Base-by-base conservation (phyloP, 2,113 vertebrate species). In the Pangasianodon hypophthalmus region DNA sequence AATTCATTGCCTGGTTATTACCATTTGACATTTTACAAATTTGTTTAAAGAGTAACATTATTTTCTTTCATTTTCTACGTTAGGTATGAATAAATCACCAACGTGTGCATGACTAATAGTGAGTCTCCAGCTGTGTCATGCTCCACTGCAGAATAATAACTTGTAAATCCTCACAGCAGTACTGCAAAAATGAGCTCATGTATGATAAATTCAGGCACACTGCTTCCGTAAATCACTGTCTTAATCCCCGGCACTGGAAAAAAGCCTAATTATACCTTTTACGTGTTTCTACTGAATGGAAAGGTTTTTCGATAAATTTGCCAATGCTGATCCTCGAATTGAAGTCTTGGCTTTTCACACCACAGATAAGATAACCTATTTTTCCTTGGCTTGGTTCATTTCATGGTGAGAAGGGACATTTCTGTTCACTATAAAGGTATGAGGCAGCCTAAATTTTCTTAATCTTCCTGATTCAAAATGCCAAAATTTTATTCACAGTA, bases 181-280 rank as follows among this genome's bases (percentile, higher is more conserved):
- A 11, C 75, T 52, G 46, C 79, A 87, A 26, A 73, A 73, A 44
- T 52, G 18, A 13, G 46, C 85, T 71, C 46, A 50, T 52, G n/a
- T 86, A 54, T 32, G 46, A 67, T 69, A 85, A 21, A 48, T 71
- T 50, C 67, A 86, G 64, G 46, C n/a, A 71, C 85, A 54, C 41
- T 90, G 92, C 88, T 86, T 90, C 37, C 77, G 90, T 94, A 91
- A 93, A 90, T 92, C 48, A 69, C 87, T 81, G 84, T 58, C 60
- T 89, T 90, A 92, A 91, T 93, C 90, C 26, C 67, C 54, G 62
- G 2, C 69, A 41, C 83, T 21, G 48, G 64, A 21, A 7, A 24
- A 77, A 73, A 77, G 58, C 54, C 52, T 79, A 91, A 88, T 91
- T 88, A 80, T 13, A 54, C n/a, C 21, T 89, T 85, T 89, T 88